Evolutionary conservation across 2,797 vertebrate genomes (phyloP), one percentile per base, ranked within the genome.

Genomic region (Sphenodon punctatus): DNA sequence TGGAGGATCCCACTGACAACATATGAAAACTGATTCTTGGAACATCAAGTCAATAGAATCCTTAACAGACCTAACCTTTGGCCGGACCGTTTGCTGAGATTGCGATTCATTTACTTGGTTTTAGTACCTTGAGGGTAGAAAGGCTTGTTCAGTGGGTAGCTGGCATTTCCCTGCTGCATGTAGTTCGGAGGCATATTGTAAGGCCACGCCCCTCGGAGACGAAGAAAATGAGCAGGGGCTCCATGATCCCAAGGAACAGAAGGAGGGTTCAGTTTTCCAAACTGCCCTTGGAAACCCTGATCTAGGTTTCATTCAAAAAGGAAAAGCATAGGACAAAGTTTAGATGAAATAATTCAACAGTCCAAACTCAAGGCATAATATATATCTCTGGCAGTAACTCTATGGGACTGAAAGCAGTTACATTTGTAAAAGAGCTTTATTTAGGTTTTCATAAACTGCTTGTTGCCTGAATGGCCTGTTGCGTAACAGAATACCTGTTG

Each of bases 161-260:
- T 96, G 84, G 96, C 95, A 87, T 96, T 97, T 93, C 97, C 97
- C 96, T 97, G 98, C 94, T 98, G 98, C 95, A 99, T 93, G 95
- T 97, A 99, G 95, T 96, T 97, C 92, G 98, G 97, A 91, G 98
- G 98, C 96, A 99, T 96, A 94, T 96, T 95, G 94, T 98, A 99
- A 94, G 97, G 96, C 98, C 98, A 99, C 89, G 98, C 97, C 90
- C 97, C 97, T 84, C 97, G 95, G 88, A 98, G 93, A 86, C 96
- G 93, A 78, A 97, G 94, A 92, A 96, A 99, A 90, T 97, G 97
- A 55, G 96, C 96, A 22, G 97, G 91, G 80, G 96, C 95, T 77
- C 93, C 95, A 92, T 97, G 98, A 89, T 99, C 98, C 98, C 98
- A 98, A 84, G 97, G 89, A 88, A 96, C 96, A 80, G 97, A 93